These are phyloP conservation scores for Lacerta bilineata DNA, from an alignment of 2,797 vertebrate species.

Conservation along the genomic window DNA sequence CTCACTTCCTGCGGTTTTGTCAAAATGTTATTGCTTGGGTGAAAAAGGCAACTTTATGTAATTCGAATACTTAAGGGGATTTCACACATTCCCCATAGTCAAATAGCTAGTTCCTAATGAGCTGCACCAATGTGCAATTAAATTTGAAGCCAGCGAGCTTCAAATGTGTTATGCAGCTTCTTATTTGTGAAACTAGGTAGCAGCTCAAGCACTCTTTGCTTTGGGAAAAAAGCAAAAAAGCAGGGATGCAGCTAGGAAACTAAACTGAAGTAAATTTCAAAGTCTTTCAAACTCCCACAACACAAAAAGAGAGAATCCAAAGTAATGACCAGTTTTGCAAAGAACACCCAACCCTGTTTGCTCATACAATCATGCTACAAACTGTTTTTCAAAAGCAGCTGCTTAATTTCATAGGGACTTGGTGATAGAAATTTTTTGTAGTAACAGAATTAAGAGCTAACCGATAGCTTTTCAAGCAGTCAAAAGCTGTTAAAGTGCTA, in stretches of 20 bases:
- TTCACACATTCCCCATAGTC: neutral
- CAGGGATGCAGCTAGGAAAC: neutral
- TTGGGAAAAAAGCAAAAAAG: neutral
- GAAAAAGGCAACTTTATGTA: neutral
- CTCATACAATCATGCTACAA: neutral
- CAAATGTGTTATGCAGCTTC: neutral
- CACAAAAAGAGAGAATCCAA: neutral
- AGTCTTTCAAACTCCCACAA: neutral
- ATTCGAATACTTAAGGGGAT: neutral
- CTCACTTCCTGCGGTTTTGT: neutral
- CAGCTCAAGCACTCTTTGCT: neutral
- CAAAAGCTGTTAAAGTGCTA: neutral
- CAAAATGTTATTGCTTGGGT: neutral
- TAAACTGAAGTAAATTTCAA: neutral
- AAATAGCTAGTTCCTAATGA: slow-evolving; percentile 17
- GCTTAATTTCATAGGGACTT: neutral
- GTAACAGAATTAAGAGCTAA: neutral
- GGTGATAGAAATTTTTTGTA: neutral
- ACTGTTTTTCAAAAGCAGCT: neutral
- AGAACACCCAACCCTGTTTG: neutral
- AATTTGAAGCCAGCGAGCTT: neutral
- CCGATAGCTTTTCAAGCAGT: neutral
- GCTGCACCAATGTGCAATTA: neutral
- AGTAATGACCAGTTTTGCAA: neutral
- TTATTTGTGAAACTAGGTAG: slow-evolving; percentile 4